Percentiles rank a stretch among this genome's conserved stretches.
phyloP scores from a whole-genome alignment of 2,797 vertebrate genomes.

The Potorous gilbertii region DNA sequence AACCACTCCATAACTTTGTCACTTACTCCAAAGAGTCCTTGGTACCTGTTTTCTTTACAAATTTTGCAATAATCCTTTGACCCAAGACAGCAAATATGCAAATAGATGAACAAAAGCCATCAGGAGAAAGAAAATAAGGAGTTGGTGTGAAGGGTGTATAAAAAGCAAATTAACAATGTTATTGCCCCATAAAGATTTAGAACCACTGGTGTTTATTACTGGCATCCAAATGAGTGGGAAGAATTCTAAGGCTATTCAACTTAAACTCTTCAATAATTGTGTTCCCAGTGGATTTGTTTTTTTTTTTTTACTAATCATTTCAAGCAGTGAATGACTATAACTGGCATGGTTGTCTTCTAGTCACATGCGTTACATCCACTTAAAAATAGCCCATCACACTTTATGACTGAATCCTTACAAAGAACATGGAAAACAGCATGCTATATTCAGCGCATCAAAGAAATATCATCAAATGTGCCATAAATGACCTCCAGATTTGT shows the following conservation, averaged over 20 bases:
- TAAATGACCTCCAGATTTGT: constrained; percentile 63
- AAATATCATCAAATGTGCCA: constrained; percentile 67
- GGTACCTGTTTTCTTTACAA: background rate
- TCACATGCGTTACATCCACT: constrained; percentile 64
- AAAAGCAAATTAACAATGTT: background rate
- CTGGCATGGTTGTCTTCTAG: background rate
- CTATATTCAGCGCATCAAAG: constrained; percentile 73
- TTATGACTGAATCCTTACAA: constrained; percentile 54
- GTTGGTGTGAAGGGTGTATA: background rate
- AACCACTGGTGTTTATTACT: background rate
- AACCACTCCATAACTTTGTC: background rate
- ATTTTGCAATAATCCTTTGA: background rate
- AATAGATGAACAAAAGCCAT: background rate
- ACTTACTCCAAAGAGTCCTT: background rate
- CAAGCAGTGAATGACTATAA: constrained; percentile 7
- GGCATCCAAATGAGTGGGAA: background rate
- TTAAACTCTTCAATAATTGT: background rate
- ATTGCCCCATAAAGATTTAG: background rate
- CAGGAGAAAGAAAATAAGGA: background rate
- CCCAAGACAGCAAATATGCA: background rate
- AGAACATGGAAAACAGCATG: constrained; percentile 54
- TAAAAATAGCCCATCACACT: constrained; percentile 72
- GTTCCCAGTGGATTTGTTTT: background rate
- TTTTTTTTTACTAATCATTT: constrained; percentile 29
- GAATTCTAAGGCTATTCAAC: background rate